Conservation (phyloP, 2,113 vertebrate genomes). For the Nothocercus julius region DNA sequence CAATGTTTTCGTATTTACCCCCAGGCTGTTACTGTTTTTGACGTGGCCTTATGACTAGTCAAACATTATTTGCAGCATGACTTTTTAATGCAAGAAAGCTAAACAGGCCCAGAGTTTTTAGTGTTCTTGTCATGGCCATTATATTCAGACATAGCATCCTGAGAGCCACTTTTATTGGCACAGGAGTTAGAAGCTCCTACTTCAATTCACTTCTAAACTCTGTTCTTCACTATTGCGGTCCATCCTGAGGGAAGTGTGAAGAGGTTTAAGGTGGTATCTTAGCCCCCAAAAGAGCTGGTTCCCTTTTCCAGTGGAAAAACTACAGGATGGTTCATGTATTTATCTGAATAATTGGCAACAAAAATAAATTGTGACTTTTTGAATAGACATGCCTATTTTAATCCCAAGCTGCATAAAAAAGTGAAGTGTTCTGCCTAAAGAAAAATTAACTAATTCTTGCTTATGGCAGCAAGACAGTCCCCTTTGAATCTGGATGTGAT, state of each 20-base stretch:
- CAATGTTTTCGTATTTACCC: background rate
- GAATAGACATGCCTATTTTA: background rate
- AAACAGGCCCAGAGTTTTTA: background rate
- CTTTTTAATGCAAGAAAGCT: background rate
- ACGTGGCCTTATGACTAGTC: background rate
- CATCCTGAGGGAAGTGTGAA: background rate
- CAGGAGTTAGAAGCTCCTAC: background rate
- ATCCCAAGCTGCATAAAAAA: background rate
- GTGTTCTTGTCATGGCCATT: background rate
- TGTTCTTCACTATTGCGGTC: background rate
- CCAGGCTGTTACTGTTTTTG: background rate
- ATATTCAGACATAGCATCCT: background rate
- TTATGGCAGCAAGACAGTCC: background rate
- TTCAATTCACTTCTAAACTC: rapidly evolving
- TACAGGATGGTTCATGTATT: background rate
- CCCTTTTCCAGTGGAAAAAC: background rate
- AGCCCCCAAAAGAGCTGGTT: background rate
- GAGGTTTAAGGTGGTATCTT: background rate
- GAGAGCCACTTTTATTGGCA: background rate
- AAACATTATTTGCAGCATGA: background rate
- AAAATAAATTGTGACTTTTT: background rate
- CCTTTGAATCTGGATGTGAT: background rate
- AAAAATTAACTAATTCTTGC: background rate
- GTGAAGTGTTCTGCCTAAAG: background rate
- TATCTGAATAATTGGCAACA: background rate